Conservation (phyloP, 1,140 invertebrate genomes). For the Paralvinella palmiformis region DNA sequence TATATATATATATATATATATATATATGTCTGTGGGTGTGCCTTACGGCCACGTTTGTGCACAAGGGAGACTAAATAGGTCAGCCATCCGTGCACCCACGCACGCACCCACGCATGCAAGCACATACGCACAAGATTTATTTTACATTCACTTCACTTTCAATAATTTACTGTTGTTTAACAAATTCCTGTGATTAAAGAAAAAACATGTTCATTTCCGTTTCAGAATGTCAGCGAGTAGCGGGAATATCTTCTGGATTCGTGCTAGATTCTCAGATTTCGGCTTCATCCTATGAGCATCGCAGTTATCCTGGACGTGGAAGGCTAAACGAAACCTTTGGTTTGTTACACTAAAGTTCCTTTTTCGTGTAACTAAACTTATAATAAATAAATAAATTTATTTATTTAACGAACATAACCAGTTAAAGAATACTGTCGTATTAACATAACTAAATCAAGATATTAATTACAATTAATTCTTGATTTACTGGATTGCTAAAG, state of each 20-base stretch:
- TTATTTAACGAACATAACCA: not conserved
- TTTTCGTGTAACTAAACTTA: not conserved
- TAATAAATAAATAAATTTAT: not conserved
- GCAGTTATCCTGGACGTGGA: constrained; percentile 17
- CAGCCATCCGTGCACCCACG: too few relatives aligned
- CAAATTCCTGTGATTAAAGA: not conserved
- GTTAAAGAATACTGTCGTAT: not conserved
- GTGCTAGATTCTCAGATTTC: constrained; percentile 26
- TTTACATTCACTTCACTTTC: too few relatives aligned
- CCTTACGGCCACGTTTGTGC: too few relatives aligned
- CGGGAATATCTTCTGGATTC: constrained; percentile 28
- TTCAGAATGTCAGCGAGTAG: constrained; percentile 18
- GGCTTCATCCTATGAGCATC: constrained; percentile 23
- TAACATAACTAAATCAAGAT: not conserved
- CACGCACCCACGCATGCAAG: too few relatives aligned
- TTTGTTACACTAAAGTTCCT: not conserved
- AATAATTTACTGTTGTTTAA: too few relatives aligned
- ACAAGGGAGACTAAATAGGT: too few relatives aligned
- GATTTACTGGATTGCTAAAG: too few relatives aligned
- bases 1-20: too few relatives aligned
- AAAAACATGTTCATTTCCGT: not conserved
- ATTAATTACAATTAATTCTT: not conserved
- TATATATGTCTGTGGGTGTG: too few relatives aligned
- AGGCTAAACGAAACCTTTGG: constrained; percentile 22
- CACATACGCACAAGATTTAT: too few relatives aligned